Percentiles rank a stretch among this genome's conserved stretches.
Evolutionary conservation across 2,113 vertebrate genomes (phyloP).

Genomic region (Siphamia tubifer): DNA sequence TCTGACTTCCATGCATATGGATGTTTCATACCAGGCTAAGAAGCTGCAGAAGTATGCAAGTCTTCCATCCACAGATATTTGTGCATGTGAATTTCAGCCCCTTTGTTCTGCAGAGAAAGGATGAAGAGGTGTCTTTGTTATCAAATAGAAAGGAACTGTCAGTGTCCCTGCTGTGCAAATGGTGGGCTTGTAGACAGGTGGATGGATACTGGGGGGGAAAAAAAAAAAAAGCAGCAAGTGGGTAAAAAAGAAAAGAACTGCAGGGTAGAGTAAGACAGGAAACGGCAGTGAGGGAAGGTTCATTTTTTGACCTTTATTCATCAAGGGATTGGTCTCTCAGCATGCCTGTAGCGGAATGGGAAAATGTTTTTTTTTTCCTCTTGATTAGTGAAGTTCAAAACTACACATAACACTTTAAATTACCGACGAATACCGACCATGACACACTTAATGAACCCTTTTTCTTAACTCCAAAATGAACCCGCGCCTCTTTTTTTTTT

Average conservation of each 20-base stretch:
- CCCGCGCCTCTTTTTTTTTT: neutral
- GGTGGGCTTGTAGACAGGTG: neutral
- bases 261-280: neutral
- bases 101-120: neutral
- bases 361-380: conserved; percentile 32
- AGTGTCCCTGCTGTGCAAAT: conserved; percentile 37
- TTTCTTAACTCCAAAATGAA: neutral
- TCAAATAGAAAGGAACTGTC: conserved; percentile 37
- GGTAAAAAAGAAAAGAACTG: neutral
- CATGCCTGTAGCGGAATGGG: neutral
- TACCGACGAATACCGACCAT: neutral
- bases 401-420: too few relatives aligned
- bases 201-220: neutral
- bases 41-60: neutral
- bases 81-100: neutral
- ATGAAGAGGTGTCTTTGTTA: conserved; percentile 9
- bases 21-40: neutral
- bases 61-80: too few relatives aligned
- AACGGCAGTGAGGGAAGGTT: neutral
- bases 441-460: neutral
- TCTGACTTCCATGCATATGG: neutral
- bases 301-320: conserved; percentile 32
- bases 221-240: conserved; percentile 11
- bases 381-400: conserved; percentile 31
- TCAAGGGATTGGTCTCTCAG: conserved; percentile 21